A percentile compares a stretch with the other conserved stretches of the same genome.
Conservation (phyloP, 37 sponge, comb jelly and placozoan species). For the Geodia barretti region DNA sequence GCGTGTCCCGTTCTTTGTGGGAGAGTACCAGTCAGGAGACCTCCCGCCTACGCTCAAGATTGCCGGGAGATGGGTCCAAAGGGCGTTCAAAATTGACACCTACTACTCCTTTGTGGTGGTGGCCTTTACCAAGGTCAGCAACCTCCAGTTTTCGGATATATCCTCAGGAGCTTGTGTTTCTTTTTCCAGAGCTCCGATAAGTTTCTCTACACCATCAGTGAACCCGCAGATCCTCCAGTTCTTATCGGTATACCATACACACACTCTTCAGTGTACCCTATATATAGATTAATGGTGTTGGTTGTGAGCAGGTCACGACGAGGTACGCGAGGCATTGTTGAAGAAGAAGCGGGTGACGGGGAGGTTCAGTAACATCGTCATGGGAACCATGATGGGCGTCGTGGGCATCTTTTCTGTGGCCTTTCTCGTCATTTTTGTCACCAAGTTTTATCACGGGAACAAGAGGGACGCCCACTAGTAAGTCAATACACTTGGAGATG, state of each 20-base stretch:
- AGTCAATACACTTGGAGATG: not conserved
- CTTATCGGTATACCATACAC: conserved; percentile 26
- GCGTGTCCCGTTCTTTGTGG: conserved; percentile 53
- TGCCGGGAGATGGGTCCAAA: not conserved
- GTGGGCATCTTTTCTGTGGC: conserved; percentile 21
- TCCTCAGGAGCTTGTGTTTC: not conserved
- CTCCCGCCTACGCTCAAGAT: conserved; percentile 41
- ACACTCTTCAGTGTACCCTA: not conserved
- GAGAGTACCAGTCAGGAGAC: not conserved
- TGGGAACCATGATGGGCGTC: conserved; percentile 19
- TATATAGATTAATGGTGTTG: too few species aligned
- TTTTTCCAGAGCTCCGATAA: not conserved
- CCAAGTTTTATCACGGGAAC: conserved; percentile 20
- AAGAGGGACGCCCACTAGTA: conserved; percentile 41
- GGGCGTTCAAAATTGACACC: conserved; percentile 42
- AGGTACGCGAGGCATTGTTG: not conserved
- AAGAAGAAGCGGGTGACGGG: conserved; percentile 2
- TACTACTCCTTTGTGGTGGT: conserved; percentile 53
- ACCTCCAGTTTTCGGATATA: not conserved
- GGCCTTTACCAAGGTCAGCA: conserved; percentile 31
- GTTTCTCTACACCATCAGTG: conserved; percentile 26
- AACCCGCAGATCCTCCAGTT: conserved; percentile 35
- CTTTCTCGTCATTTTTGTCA: conserved; percentile 4
- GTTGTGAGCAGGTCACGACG: not conserved
- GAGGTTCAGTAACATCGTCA: not conserved